Evolutionary conservation across 2,797 vertebrate genomes (phyloP).

Genomic region (Dromococcyx pavoninus): DNA sequence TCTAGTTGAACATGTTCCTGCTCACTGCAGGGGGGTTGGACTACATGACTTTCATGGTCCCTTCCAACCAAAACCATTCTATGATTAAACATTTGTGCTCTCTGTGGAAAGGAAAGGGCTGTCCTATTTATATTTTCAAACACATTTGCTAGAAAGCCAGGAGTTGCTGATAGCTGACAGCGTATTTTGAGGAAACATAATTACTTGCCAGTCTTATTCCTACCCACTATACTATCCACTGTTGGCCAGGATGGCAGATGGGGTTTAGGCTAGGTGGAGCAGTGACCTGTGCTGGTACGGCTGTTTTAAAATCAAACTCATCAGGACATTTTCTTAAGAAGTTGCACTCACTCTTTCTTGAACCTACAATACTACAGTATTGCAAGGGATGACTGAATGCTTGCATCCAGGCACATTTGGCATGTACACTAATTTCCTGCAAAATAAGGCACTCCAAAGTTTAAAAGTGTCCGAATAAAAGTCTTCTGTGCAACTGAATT

Average conservation of each 20-base stretch:
- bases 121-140: neutral
- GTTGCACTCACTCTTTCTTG: neutral
- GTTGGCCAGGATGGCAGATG: neutral
- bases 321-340: fast-evolving
- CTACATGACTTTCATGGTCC: too few species aligned
- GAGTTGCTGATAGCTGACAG: neutral
- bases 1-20: too few species aligned
- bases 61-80: too few species aligned
- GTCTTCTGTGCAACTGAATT: neutral
- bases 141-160: neutral
- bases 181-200: too few species aligned
- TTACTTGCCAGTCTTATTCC: neutral
- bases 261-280: neutral
- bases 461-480: neutral
- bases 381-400: neutral
- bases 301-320: neutral
- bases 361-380: neutral
- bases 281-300: neutral
- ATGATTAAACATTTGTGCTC: neutral
- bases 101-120: neutral
- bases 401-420: fast-evolving
- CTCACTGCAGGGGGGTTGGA: too few species aligned
- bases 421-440: neutral
- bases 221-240: neutral
- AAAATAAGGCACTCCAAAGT: neutral